Evolutionary conservation across 2,113 vertebrate genomes (phyloP).

Genomic region (Stictonetta naevosa): DNA sequence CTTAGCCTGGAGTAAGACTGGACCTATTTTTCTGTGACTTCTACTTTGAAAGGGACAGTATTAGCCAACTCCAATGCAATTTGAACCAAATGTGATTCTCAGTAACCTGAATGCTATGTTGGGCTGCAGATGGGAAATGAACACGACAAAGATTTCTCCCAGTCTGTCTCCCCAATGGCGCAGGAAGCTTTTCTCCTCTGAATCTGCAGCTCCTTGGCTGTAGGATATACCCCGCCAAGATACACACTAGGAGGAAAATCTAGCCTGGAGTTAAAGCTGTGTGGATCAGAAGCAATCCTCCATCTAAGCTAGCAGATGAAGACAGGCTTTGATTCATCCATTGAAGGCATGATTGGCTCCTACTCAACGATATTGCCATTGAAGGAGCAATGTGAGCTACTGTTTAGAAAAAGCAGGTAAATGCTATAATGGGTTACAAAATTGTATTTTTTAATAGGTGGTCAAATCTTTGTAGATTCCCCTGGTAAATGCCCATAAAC

Average conservation of each 20-base stretch:
- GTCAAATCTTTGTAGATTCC: neutral
- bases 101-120: neutral
- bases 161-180: neutral
- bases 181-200: neutral
- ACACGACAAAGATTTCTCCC: neutral
- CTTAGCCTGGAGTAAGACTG: neutral
- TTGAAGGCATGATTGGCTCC: neutral
- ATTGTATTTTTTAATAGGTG: accelerated
- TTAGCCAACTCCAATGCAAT: neutral
- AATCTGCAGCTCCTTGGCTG: neutral
- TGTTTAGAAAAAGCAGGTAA: neutral
- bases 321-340: neutral
- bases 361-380: accelerated
- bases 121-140: neutral
- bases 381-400: neutral
- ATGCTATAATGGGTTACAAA: neutral
- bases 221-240: neutral
- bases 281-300: neutral
- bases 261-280: neutral
- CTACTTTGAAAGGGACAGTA: neutral
- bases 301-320: neutral
- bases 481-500: neutral
- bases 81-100: neutral
- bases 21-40: neutral
- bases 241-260: neutral